Evolutionary conservation across 2,113 vertebrate species (phyloP).

Genomic region (Myanophis thanlyinensis): DNA sequence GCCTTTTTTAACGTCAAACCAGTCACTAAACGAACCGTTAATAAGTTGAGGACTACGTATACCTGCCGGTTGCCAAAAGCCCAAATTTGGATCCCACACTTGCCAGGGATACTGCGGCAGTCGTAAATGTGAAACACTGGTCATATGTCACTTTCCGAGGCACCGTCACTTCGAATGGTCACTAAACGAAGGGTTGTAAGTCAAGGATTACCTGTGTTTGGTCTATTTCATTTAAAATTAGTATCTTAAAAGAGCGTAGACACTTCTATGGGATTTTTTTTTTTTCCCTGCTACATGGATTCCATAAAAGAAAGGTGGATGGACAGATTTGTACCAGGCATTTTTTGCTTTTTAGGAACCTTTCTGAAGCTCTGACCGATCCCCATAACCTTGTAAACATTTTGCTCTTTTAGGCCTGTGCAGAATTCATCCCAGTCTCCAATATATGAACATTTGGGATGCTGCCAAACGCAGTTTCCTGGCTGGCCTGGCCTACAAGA

Average conservation of each 20-base stretch:
- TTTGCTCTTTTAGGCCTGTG: constrained; percentile 39
- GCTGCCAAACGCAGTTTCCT: constrained; percentile 19
- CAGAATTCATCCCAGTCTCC: neutral
- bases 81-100: neutral
- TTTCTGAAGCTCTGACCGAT: neutral
- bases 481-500: constrained; percentile 4
- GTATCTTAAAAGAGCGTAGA: neutral
- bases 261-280: too few relatives aligned
- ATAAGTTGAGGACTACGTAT: neutral
- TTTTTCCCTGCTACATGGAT: neutral
- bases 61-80: neutral
- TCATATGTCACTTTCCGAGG: neutral
- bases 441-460: neutral
- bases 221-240: neutral
- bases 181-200: neutral
- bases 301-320: neutral
- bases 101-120: neutral
- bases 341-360: neutral
- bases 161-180: neutral
- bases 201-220: neutral
- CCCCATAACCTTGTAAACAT: neutral
- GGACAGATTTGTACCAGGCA: neutral
- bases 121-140: neutral
- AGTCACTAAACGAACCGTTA: neutral
- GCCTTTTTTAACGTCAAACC: neutral